Evolutionary conservation across 2,797 vertebrate genomes (phyloP), one percentile per base, ranked within the genome.

Genomic region (Yasuhikotakia modesta): DNA sequence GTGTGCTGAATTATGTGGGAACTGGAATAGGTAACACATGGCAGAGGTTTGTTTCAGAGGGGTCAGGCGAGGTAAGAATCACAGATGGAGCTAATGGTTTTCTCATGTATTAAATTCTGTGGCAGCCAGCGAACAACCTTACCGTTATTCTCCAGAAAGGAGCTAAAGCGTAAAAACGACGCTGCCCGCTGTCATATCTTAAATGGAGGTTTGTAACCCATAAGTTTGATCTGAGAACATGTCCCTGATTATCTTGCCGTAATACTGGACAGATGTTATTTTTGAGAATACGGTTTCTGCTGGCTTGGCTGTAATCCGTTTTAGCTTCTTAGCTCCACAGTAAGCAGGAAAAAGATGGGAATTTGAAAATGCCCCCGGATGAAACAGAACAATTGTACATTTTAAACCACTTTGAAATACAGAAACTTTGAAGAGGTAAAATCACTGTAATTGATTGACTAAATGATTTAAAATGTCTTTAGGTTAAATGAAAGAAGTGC

Each of bases 201-300:
- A 14, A 60, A 75, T 55, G 2, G 32, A 60, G 53, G 8, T 57
- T 77, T 3, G 17, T 57, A 60, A 17, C 57, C 82, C 83, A 87
- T 87, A 89, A 87, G 88, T 91, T 87, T 88, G 88, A 90, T 90
- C 88, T 89, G 82, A 83, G 82, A 87, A 88, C 87, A 86, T 87
- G 85, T 88, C 86, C 22, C 68, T 86, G 89, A 90, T 91, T 91
- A 92, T 81, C 87, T 85, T 86, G 84, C 83, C 63, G 78, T 82
- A 72, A 70, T 84, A 85, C 74, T 75, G 76, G 66, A 64, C 32
- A 80, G 35, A 75, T 76, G 67, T 71, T 76, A 39, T 72, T 73
- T 68, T 72, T 43, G 46, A 58, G 61, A 50, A 21, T 57, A 70
- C 64, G 58, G 48, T 76, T 76, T 71, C 30, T 66, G 68, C 68